Percentiles rank a stretch among this genome's conserved stretches.
phyloP scores from a whole-genome alignment of 1,140 invertebrate species.

The Trachymyrmex cornetzi region DNA sequence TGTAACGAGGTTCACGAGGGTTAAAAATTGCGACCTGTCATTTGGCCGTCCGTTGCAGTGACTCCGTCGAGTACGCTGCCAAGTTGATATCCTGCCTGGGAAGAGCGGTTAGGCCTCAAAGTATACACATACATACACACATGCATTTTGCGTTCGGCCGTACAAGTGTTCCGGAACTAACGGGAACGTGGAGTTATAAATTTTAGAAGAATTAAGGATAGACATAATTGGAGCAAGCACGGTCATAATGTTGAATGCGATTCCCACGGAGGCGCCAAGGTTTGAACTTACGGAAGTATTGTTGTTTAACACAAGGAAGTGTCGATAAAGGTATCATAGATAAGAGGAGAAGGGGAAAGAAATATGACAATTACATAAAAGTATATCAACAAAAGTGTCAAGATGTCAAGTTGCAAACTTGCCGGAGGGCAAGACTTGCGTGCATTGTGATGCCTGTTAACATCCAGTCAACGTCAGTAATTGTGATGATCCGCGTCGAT shows the following conservation, averaged over 20 bases:
- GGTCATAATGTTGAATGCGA: background rate
- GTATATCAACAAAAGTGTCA: background rate
- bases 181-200: no score
- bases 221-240: background rate
- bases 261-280: background rate
- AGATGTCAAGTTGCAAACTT: background rate
- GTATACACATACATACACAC: no score
- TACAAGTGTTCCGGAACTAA: no score
- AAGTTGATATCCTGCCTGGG: background rate
- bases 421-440: background rate
- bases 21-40: no score
- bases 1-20: background rate
- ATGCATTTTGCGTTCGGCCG: background rate
- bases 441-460: background rate
- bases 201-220: no score
- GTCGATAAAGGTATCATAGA: background rate
- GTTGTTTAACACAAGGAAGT: background rate
- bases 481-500: background rate
- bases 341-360: no score
- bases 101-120: background rate
- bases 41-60: background rate
- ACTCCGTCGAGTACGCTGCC: background rate
- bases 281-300: background rate
- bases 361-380: background rate
- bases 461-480: background rate